phyloP scores from a whole-genome alignment of 1,140 invertebrate genomes.

The Mya arenaria region DNA sequence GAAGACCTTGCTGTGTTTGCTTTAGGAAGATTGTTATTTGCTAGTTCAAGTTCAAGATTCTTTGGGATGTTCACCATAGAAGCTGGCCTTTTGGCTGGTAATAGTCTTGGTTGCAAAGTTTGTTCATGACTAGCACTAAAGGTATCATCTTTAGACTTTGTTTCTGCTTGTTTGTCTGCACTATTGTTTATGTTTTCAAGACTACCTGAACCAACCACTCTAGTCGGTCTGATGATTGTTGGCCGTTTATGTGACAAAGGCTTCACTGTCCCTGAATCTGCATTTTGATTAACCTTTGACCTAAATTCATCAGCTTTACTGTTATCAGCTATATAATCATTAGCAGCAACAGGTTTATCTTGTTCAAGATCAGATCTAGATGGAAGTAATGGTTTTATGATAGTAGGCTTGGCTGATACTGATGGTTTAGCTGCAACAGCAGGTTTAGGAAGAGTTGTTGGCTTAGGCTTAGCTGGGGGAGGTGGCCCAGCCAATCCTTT shows the following conservation, averaged over 20 bases:
- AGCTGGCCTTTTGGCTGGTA: conserved; percentile 41
- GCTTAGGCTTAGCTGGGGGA: conserved; percentile 49
- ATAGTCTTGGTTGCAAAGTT: not conserved
- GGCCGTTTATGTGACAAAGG: no score
- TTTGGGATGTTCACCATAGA: conserved; percentile 36
- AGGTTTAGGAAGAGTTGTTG: conserved; percentile 38
- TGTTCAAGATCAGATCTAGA: no score
- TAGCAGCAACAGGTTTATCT: not conserved
- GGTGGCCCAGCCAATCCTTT: not conserved
- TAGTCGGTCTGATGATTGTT: conserved; percentile 48
- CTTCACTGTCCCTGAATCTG: no score
- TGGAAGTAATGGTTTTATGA: no score
- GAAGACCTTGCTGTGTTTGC: not conserved
- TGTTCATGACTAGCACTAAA: not conserved
- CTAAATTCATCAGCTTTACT: not conserved
- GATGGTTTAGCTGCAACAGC: conserved; percentile 21
- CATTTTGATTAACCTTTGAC: not conserved
- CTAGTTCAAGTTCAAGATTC: not conserved
- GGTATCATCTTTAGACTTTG: not conserved
- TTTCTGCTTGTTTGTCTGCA: not conserved
- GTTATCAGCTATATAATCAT: not conserved
- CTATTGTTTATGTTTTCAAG: conserved; percentile 33
- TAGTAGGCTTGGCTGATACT: conserved; percentile 9
- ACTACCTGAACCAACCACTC: conserved; percentile 12
- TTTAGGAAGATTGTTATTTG: not conserved